phyloP scores from a whole-genome alignment of 2,113 vertebrate genomes.

The Anolis carolinensis region DNA sequence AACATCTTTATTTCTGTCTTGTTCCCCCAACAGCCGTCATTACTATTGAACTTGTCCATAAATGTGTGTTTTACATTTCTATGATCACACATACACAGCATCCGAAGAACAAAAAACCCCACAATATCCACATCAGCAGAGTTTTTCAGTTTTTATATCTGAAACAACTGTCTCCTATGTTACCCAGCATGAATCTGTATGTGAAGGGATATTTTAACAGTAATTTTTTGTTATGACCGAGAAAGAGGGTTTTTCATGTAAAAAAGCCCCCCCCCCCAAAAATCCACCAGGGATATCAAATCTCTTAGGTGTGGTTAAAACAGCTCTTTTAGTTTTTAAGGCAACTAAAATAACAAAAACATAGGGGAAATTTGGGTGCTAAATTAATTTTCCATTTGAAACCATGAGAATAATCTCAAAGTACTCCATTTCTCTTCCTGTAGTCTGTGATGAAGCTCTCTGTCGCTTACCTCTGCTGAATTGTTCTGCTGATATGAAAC shows the following conservation, averaged over 20 bases:
- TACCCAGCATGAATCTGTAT: no score
- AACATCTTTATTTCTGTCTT: no score
- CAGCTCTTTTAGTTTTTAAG: not conserved
- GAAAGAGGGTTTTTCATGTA: not conserved
- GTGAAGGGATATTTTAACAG: no score
- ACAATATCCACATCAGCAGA: no score
- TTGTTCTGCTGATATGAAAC: conserved; percentile 84
- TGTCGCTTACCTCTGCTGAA: conserved; percentile 80
- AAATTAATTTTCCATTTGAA: not conserved
- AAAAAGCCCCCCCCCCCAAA: not conserved
- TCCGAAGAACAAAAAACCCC: no score
- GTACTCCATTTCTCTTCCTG: conserved; percentile 27
- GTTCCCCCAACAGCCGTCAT: not conserved
- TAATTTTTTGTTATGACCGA: no score
- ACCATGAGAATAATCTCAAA: not conserved
- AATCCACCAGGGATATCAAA: not conserved
- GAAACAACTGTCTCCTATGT: no score
- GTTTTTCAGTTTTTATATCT: no score
- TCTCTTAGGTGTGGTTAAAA: not conserved
- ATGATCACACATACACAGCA: no score
- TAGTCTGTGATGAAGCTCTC: conserved; percentile 91
- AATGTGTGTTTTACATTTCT: no score
- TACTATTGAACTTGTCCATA: no score
- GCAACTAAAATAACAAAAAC: not conserved
- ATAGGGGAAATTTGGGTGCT: not conserved